Evolutionary conservation across 2,113 vertebrate genomes (phyloP).

Genomic region (Martes martes): DNA sequence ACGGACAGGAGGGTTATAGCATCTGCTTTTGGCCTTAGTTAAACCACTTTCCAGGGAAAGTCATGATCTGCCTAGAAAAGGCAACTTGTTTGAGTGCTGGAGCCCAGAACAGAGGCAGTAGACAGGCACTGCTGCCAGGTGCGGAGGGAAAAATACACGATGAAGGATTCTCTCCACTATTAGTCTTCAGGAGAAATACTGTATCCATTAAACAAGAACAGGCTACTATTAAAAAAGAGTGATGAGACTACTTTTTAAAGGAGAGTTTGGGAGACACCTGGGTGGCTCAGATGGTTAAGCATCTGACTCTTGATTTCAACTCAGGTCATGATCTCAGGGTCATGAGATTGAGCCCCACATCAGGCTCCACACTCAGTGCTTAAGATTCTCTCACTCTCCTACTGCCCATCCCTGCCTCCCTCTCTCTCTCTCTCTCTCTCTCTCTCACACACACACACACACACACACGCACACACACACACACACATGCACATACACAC

Average conservation of each 20-base stretch:
- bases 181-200: neutral
- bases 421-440: too few species aligned
- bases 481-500: neutral
- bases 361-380: neutral
- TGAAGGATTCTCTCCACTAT: neutral
- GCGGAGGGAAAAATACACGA: neutral
- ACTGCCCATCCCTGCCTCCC: neutral
- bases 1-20: neutral
- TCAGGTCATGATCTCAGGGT: neutral
- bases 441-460: too few species aligned
- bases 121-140: rapidly evolving
- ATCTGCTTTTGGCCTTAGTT: too few species aligned
- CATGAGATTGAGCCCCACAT: neutral
- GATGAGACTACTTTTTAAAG: neutral
- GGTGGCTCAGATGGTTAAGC: neutral
- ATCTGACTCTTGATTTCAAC: neutral
- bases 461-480: too few species aligned
- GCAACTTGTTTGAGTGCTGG: neutral
- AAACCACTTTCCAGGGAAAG: neutral
- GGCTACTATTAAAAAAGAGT: neutral
- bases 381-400: neutral
- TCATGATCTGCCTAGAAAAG: rapidly evolving
- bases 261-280: neutral
- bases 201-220: neutral
- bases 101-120: neutral